Evolutionary conservation across 2,113 vertebrate species (phyloP).

Genomic region (Erythrocercus mccallii): DNA sequence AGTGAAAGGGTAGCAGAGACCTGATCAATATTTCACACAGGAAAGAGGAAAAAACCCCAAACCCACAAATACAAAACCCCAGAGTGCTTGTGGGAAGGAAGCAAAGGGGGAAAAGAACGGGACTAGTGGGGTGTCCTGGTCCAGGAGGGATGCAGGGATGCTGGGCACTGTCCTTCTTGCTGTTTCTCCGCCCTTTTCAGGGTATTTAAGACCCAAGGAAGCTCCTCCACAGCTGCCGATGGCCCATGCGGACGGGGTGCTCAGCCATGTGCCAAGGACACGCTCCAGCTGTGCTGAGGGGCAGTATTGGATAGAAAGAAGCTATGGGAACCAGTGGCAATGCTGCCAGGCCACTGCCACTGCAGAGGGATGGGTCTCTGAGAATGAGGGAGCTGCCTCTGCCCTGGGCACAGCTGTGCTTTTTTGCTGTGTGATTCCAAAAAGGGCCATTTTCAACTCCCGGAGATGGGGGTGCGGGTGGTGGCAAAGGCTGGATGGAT

Average conservation of each 20-base stretch:
- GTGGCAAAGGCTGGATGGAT: background rate
- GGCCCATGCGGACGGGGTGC: background rate
- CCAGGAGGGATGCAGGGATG: background rate
- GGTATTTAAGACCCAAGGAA: background rate
- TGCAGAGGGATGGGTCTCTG: fast-evolving
- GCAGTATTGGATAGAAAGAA: fast-evolving
- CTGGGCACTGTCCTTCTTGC: background rate
- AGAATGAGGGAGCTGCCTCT: background rate
- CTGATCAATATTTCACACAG: background rate
- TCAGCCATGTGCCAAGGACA: background rate
- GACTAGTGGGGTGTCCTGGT: background rate
- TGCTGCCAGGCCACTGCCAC: background rate
- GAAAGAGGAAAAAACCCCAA: background rate
- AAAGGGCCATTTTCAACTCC: background rate
- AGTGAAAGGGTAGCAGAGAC: background rate
- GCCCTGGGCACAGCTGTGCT: background rate
- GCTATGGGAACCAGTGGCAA: background rate
- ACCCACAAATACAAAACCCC: background rate
- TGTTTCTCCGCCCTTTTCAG: background rate
- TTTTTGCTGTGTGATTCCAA: background rate
- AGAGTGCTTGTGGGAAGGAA: fast-evolving
- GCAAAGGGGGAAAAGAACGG: background rate
- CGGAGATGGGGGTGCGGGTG: background rate
- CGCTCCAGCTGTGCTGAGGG: background rate
- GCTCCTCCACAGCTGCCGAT: background rate